Conservation (phyloP, 2,113 vertebrate species). For the Mobula birostris region DNA sequence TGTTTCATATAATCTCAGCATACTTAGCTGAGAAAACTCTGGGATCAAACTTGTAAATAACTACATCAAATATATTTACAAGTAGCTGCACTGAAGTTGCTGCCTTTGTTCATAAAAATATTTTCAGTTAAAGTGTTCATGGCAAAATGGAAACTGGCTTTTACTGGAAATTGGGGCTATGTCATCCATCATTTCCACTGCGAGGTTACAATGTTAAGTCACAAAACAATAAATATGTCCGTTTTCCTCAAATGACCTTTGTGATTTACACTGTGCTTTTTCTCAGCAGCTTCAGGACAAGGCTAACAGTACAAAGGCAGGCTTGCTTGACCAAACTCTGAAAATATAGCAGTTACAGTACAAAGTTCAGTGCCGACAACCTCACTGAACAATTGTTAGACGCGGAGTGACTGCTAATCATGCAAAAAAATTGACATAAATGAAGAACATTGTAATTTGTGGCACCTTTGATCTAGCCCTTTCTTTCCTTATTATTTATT, state of each 20-base stretch:
- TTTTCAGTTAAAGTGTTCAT: neutral
- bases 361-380: neutral
- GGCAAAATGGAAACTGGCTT: neutral
- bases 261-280: neutral
- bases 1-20: neutral
- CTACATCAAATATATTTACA: neutral
- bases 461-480: neutral
- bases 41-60: neutral
- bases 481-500: neutral
- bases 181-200: neutral
- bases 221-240: conserved; percentile 1
- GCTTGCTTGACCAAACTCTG: neutral
- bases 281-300: neutral
- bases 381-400: neutral
- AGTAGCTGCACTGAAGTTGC: neutral
- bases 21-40: neutral
- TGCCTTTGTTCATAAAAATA: neutral
- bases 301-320: neutral
- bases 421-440: neutral
- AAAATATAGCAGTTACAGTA: neutral
- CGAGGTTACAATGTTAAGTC: neutral
- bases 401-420: neutral
- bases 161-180: neutral
- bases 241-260: neutral
- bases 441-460: neutral